Evolutionary conservation across 2,888 invertebrate species (phyloP).

Genomic region (Leptopilina myrica): DNA sequence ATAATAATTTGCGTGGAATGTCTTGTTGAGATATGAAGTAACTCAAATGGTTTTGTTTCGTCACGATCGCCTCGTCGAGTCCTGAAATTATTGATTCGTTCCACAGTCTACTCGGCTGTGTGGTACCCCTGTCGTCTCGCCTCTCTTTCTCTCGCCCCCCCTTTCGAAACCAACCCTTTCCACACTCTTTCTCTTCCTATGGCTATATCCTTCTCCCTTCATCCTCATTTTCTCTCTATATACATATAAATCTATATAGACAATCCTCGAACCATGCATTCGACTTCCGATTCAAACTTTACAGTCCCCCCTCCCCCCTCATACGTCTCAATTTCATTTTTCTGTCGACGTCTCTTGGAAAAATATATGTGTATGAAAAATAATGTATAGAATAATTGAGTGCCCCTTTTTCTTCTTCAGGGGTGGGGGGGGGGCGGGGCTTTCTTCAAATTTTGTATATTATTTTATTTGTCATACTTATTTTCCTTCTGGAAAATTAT

Average conservation of each 20-base stretch:
- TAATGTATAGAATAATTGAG: slow-evolving; percentile 23
- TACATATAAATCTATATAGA: neutral
- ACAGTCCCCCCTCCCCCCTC: slow-evolving; percentile 49
- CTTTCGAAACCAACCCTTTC: slow-evolving; percentile 26
- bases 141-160: slow-evolving; percentile 26
- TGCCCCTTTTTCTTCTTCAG: too few species aligned
- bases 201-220: slow-evolving; percentile 29
- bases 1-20: neutral
- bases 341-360: slow-evolving; percentile 53
- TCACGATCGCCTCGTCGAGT: slow-evolving; percentile 41
- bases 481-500: too few species aligned
- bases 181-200: slow-evolving; percentile 13
- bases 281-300: slow-evolving; percentile 58
- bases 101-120: slow-evolving; percentile 40
- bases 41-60: slow-evolving; percentile 34
- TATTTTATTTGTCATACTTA: too few species aligned
- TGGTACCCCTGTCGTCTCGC: slow-evolving; percentile 19
- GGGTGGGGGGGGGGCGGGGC: neutral
- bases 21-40: slow-evolving; percentile 27
- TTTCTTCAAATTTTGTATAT: neutral
- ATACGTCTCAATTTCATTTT: slow-evolving; percentile 63
- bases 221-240: slow-evolving; percentile 5
- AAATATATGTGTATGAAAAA: neutral
- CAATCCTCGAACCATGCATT: slow-evolving; percentile 42
- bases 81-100: slow-evolving; percentile 55